A percentile compares a stretch with the other conserved stretches of the same genome.
Conservation (phyloP, 2,888 invertebrate species). For the Ornithoptera alexandrae region DNA sequence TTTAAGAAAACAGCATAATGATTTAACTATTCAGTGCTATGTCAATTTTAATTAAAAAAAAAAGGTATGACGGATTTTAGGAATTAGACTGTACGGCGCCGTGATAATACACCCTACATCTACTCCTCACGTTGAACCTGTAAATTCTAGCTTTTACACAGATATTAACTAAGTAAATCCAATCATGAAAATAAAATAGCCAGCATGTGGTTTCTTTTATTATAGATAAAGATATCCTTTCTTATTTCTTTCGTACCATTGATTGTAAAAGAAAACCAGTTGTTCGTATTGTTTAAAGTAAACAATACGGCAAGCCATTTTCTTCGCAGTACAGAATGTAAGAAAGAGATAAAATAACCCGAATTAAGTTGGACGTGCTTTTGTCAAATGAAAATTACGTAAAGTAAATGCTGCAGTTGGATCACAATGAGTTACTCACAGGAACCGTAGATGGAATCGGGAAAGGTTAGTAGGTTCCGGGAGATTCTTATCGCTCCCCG, state of each 20-base stretch:
- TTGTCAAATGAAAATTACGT: slow-evolving; percentile 19
- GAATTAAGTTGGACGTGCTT: slow-evolving; percentile 18
- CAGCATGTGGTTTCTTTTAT: not conserved
- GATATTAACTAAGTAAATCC: not conserved
- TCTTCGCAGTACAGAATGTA: not conserved
- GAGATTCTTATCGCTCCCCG: slow-evolving; percentile 32
- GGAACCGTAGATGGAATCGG: slow-evolving; percentile 20
- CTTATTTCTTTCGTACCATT: not conserved
- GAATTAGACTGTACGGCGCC: no score
- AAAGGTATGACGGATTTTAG: no score
- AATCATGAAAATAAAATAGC: not conserved
- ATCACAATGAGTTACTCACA: slow-evolving; percentile 18
- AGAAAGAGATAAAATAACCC: slow-evolving; percentile 9
- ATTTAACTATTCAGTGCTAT: no score
- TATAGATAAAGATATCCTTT: not conserved
- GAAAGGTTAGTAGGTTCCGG: slow-evolving; percentile 22
- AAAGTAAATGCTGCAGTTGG: slow-evolving; percentile 8
- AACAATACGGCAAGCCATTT: not conserved
- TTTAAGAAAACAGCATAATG: not conserved
- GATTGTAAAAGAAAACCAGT: not conserved
- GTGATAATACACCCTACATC: no score
- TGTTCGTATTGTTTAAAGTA: not conserved
- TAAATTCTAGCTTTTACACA: no score
- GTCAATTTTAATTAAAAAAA: no score
- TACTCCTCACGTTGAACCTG: no score